These are phyloP conservation scores for Rhodinocichla rosea DNA, from an alignment of 2,113 vertebrate genomes.

Conservation along the genomic window DNA sequence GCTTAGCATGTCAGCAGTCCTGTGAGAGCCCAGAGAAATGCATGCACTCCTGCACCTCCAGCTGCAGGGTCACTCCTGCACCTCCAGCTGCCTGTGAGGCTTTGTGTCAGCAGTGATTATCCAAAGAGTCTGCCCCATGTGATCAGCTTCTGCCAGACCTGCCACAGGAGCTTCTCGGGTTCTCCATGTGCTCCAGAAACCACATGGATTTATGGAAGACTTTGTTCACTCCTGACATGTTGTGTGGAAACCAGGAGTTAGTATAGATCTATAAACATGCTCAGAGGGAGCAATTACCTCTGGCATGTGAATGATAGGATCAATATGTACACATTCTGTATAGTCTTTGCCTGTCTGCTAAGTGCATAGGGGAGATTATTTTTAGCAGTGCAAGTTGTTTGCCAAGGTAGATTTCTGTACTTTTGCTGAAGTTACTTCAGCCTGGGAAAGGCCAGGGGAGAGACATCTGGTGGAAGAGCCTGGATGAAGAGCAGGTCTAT, in stretches of 20 bases:
- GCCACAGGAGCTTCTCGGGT: background rate
- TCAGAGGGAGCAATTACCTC: conserved; percentile 48
- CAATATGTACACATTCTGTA: background rate
- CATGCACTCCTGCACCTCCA: background rate
- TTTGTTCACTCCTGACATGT: background rate
- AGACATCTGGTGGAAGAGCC: background rate
- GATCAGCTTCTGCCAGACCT: background rate
- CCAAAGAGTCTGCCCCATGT: background rate
- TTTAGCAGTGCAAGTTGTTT: conserved; percentile 18
- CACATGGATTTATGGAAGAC: background rate
- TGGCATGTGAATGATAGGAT: conserved; percentile 47
- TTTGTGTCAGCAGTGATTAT: background rate
- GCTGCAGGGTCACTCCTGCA: background rate
- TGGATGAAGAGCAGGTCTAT: background rate
- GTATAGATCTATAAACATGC: conserved; percentile 25
- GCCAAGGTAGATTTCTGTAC: conserved; percentile 6
- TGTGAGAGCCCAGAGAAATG: background rate
- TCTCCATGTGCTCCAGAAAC: background rate
- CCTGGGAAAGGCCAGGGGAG: background rate
- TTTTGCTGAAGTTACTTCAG: background rate
- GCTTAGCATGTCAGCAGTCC: background rate
- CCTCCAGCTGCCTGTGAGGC: background rate
- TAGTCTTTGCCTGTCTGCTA: background rate
- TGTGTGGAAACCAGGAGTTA: conserved; percentile 11
- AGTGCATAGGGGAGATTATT: background rate